phyloP scores from a whole-genome alignment of 2,888 invertebrate species.

The Chaitophorus viminalis region DNA sequence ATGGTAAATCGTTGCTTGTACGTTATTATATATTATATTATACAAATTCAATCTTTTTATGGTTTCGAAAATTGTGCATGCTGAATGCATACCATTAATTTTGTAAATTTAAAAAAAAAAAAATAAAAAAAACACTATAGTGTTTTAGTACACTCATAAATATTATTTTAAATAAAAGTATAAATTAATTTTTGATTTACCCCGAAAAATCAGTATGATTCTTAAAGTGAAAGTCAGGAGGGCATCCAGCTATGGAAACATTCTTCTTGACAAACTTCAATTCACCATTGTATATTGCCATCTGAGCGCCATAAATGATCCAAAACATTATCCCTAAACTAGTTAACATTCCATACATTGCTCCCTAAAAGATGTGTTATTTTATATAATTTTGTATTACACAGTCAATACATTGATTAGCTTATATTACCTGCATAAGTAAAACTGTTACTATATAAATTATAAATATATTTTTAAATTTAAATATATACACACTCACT shows the following conservation, averaged over 20 bases:
- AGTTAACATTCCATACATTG: slow-evolving; percentile 63
- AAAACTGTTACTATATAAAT: not conserved
- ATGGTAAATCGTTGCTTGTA: too few relatives aligned
- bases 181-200: not conserved
- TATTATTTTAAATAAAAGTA: not conserved
- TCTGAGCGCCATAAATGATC: slow-evolving; percentile 64
- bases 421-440: not conserved
- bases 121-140: too few relatives aligned
- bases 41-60: too few relatives aligned
- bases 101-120: too few relatives aligned
- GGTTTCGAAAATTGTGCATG: not conserved
- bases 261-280: slow-evolving; percentile 63
- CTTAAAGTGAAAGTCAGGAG: slow-evolving; percentile 52
- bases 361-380: slow-evolving; percentile 64
- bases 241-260: slow-evolving; percentile 63
- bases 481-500: slow-evolving; percentile 63
- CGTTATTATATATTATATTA: too few relatives aligned
- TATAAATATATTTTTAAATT: not conserved
- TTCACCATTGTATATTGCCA: slow-evolving; percentile 59
- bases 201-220: slow-evolving; percentile 34
- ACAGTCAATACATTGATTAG: not conserved
- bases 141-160: too few relatives aligned
- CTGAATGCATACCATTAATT: too few relatives aligned
- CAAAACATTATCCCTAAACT: slow-evolving; percentile 63
- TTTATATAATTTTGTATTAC: too few relatives aligned